A percentile compares a stretch with the other conserved stretches of the same genome.
Evolutionary conservation across 2,113 vertebrate species (phyloP).

Genomic region (Ammodytes dubius): DNA sequence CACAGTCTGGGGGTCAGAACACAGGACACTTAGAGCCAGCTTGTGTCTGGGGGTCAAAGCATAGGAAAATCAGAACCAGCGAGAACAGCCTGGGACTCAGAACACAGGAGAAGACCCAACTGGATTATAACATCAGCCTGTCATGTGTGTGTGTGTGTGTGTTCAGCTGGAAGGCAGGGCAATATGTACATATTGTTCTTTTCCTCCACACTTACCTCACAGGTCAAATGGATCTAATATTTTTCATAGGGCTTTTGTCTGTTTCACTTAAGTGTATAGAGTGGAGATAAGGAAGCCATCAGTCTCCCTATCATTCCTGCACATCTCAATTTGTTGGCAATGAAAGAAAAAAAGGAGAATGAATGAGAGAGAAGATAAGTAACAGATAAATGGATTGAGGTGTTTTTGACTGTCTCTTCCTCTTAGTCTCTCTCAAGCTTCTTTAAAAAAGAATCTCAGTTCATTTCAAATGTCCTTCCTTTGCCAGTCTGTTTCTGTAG

Average conservation of each 20-base stretch:
- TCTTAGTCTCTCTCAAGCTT: background rate
- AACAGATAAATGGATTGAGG: background rate
- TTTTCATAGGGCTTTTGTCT: conserved; percentile 38
- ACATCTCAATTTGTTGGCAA: conserved; percentile 40
- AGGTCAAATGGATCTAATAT: conserved; percentile 58
- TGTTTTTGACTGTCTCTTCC: conserved; percentile 1
- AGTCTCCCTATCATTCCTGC: conserved; percentile 31
- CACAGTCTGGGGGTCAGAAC: too few species aligned
- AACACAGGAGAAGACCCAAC: too few species aligned
- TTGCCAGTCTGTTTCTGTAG: background rate
- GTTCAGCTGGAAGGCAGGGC: conserved; percentile 18
- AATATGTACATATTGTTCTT: conserved; percentile 25
- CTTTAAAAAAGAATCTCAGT: background rate
- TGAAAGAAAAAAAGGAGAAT: conserved; percentile 27
- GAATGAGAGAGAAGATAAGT: background rate
- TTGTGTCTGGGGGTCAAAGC: too few species aligned
- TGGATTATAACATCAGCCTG: conserved; percentile 15
- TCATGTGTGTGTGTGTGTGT: conserved; percentile 29
- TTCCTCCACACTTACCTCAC: conserved; percentile 35
- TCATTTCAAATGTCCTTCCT: background rate
- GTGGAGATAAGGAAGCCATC: conserved; percentile 69
- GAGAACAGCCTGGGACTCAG: too few species aligned
- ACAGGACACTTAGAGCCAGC: too few species aligned
- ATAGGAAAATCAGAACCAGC: too few species aligned
- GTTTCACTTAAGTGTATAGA: conserved; percentile 54